phyloP scores from a whole-genome alignment of 2,888 invertebrate genomes.

The Zaprionus bogoriensis region DNA sequence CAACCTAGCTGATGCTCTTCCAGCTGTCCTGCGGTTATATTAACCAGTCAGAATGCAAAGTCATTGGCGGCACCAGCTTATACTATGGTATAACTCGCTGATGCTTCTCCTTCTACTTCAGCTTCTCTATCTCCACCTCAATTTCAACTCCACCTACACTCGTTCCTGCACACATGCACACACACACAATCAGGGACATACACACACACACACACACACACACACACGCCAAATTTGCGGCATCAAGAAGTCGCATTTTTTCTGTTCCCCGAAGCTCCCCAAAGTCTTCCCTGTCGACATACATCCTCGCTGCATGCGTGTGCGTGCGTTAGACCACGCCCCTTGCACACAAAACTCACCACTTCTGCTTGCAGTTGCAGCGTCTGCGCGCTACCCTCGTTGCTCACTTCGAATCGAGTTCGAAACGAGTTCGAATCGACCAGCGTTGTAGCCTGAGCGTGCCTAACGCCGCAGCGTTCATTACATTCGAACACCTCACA shows the following conservation, averaged over 20 bases:
- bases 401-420: slow-evolving; percentile 24
- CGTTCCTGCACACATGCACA: slow-evolving; percentile 16
- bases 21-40: slow-evolving; percentile 82
- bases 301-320: slow-evolving; percentile 10
- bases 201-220: slow-evolving; percentile 29
- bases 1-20: slow-evolving; percentile 44
- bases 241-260: slow-evolving; percentile 82
- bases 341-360: slow-evolving; percentile 39
- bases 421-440: slow-evolving; percentile 7
- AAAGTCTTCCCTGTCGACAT: slow-evolving; percentile 6
- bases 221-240: slow-evolving; percentile 76
- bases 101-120: too few species aligned
- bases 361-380: slow-evolving; percentile 14
- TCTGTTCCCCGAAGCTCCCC: slow-evolving; percentile 61
- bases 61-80: slow-evolving; percentile 61
- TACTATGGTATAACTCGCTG: too few species aligned
- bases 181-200: too few species aligned
- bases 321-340: slow-evolving; percentile 37
- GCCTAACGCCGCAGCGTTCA: slow-evolving; percentile 25
- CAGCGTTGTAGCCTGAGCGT: neutral
- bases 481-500: slow-evolving; percentile 29
- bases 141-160: neutral
- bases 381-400: slow-evolving; percentile 27
- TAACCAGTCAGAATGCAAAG: slow-evolving; percentile 82
- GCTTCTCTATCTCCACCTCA: neutral